A percentile compares a stretch with the other conserved stretches of the same genome.
Conservation (phyloP, 2,797 vertebrate genomes). For the Leptatherina wallacei region DNA sequence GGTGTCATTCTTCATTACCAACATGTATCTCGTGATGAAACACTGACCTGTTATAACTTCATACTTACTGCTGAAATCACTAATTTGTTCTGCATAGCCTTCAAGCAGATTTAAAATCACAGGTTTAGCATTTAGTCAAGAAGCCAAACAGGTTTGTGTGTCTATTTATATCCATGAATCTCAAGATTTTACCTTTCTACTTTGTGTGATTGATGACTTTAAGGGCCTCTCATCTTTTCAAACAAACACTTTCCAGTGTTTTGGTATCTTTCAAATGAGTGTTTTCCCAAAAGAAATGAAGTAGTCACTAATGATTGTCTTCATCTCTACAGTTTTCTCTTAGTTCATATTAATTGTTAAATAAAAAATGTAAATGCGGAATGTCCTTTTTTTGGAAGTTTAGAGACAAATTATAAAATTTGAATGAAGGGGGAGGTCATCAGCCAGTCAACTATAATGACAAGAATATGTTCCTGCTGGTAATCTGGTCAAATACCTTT, state of each 20-base stretch:
- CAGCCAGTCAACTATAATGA: conserved; percentile 82
- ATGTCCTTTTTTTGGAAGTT: conserved; percentile 68
- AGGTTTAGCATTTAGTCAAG: conserved; percentile 41
- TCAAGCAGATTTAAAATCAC: conserved; percentile 40
- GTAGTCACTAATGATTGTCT: conserved; percentile 1
- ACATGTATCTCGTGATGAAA: conserved; percentile 44
- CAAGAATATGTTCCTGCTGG: conserved; percentile 78
- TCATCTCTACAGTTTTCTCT: neutral
- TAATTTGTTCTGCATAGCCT: conserved; percentile 52
- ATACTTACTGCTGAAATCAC: conserved; percentile 50
- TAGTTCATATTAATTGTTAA: conserved; percentile 64
- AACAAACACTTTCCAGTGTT: neutral
- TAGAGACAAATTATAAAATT: conserved; percentile 84
- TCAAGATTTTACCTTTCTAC: neutral
- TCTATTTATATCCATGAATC: conserved; percentile 27
- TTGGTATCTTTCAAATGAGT: neutral
- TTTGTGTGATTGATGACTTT: conserved; percentile 4
- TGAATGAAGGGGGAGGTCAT: conserved; percentile 76
- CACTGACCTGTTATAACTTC: conserved; percentile 45
- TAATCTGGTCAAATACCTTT: conserved; percentile 66
- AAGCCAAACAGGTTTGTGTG: conserved; percentile 3
- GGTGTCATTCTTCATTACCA: conserved; percentile 43
- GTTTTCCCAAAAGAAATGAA: neutral
- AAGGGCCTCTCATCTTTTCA: neutral
- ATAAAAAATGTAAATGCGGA: conserved; percentile 82